Evolutionary conservation across 2,888 invertebrate genomes (phyloP).

Genomic region (Drosophila pseudotalamancana): DNA sequence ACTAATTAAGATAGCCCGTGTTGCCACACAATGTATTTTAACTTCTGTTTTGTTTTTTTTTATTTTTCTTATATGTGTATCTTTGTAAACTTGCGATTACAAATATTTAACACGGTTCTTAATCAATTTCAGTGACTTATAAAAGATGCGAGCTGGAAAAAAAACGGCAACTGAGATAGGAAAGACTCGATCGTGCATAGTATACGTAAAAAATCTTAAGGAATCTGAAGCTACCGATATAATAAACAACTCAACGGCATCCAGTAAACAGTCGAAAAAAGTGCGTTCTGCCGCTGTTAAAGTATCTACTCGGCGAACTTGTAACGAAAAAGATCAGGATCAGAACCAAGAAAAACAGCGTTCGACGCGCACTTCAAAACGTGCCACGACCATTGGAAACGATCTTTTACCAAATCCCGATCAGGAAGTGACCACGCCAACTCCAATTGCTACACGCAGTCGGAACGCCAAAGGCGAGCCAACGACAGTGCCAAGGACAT

Average conservation of each 20-base stretch:
- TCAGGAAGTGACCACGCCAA: neutral
- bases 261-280: slow-evolving; percentile 23
- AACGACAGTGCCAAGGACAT: neutral
- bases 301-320: slow-evolving; percentile 5
- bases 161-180: slow-evolving; percentile 68
- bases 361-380: slow-evolving; percentile 24
- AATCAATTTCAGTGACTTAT: slow-evolving; percentile 53
- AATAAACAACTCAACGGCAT: slow-evolving; percentile 20
- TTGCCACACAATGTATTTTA: slow-evolving; percentile 37
- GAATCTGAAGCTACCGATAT: slow-evolving; percentile 36
- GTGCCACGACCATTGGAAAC: slow-evolving; percentile 28
- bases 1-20: slow-evolving; percentile 27
- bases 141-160: slow-evolving; percentile 82
- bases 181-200: slow-evolving; percentile 82
- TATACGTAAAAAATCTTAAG: slow-evolving; percentile 79
- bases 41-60: slow-evolving; percentile 35
- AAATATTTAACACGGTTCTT: neutral
- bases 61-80: neutral
- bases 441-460: slow-evolving; percentile 19
- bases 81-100: neutral
- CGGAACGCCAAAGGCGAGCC: slow-evolving; percentile 17
- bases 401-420: neutral
- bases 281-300: slow-evolving; percentile 20
- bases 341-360: slow-evolving; percentile 2
- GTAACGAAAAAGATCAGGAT: slow-evolving; percentile 6